Evolutionary conservation across 92 coral and sea anemone species (phyloP).

Genomic region (Parazoanthus atlanticus): DNA sequence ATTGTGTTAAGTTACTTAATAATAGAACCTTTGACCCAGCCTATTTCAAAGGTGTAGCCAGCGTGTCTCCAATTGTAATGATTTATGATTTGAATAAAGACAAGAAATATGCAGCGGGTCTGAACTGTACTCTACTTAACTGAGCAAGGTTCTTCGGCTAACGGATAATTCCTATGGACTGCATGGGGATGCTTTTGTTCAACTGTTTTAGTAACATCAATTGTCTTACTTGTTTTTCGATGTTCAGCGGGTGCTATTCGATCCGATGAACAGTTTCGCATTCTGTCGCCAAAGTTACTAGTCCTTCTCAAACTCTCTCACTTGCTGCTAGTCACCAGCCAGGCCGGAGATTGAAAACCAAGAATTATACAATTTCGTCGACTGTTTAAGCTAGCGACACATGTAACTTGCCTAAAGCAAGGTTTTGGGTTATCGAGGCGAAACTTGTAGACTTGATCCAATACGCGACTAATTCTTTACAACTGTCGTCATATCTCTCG

Average conservation of each 20-base stretch:
- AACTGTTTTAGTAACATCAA: not conserved
- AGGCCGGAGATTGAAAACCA: not conserved
- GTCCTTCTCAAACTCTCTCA: not conserved
- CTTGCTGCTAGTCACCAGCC: not conserved
- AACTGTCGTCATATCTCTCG: not conserved
- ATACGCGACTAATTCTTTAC: not conserved
- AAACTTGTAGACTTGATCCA: not conserved
- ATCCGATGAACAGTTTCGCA: not conserved
- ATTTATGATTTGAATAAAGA: slow-evolving; percentile 35
- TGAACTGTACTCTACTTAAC: too few species aligned
- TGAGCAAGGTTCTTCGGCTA: too few species aligned
- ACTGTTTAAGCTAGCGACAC: not conserved
- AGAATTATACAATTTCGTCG: too few species aligned
- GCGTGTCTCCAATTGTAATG: slow-evolving; percentile 9
- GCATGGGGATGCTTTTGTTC: not conserved
- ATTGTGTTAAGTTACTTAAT: not conserved
- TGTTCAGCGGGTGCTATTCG: not conserved
- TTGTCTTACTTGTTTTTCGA: not conserved
- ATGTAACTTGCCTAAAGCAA: not conserved
- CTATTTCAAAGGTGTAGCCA: not conserved
- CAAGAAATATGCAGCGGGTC: not conserved
- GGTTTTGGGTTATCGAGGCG: not conserved
- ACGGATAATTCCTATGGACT: not conserved
- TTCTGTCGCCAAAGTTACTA: not conserved
- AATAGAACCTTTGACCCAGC: slow-evolving; percentile 27